Percentiles rank a stretch among this genome's conserved stretches.
Conservation (phyloP, 2,888 invertebrate genomes). For the Lasioglossum morio region DNA sequence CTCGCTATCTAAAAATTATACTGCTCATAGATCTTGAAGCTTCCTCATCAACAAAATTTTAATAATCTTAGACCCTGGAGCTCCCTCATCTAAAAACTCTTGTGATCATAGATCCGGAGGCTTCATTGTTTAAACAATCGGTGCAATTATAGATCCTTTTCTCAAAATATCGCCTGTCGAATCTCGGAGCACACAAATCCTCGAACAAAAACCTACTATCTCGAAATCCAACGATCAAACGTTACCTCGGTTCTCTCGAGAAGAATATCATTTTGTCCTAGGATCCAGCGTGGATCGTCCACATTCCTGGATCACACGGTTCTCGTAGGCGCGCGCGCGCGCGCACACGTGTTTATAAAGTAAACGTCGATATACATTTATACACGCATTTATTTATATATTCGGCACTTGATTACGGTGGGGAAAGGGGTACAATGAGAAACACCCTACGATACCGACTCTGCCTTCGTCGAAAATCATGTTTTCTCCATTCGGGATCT, state of each 20-base stretch:
- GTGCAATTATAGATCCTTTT: not conserved
- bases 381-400: conserved; percentile 53
- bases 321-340: not conserved
- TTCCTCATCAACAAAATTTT: not conserved
- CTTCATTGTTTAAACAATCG: not conserved
- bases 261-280: not conserved
- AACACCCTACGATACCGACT: conserved; percentile 24
- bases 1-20: no score
- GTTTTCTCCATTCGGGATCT: not conserved
- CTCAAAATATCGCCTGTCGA: not conserved
- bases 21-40: not conserved
- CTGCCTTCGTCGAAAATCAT: conserved; percentile 66
- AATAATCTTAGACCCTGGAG: not conserved
- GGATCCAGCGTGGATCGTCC: not conserved
- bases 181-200: not conserved
- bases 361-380: conserved; percentile 61
- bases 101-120: not conserved
- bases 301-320: conserved; percentile 10
- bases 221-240: not conserved
- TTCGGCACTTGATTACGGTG: conserved; percentile 51
- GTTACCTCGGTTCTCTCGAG: not conserved
- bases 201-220: not conserved
- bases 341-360: conserved; percentile 48
- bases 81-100: not conserved
- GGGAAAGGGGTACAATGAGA: conserved; percentile 22